Percentiles rank a stretch among this genome's conserved stretches.
phyloP scores from a whole-genome alignment of 2,888 invertebrate genomes.

The Odontocerum albicorne region DNA sequence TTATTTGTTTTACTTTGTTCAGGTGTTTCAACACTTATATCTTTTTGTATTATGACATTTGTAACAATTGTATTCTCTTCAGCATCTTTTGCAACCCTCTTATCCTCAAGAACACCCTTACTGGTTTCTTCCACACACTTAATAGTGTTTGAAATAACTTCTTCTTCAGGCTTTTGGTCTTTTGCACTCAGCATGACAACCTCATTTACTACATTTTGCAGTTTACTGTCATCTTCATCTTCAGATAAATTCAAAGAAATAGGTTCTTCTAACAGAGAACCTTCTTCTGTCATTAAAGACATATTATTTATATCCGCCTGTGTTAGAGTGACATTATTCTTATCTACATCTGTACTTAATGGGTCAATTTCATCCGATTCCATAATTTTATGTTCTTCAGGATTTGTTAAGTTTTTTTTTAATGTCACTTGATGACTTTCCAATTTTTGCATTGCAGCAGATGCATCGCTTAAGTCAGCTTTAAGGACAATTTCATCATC shows the following conservation, averaged over 20 bases:
- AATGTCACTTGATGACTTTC: no score
- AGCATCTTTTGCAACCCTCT: no score
- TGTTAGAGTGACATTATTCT: constrained; percentile 13
- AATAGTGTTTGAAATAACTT: no score
- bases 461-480: not conserved
- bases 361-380: not conserved
- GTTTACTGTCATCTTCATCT: constrained; percentile 36
- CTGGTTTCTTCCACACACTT: no score
- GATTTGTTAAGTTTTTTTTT: not conserved
- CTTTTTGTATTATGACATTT: no score
- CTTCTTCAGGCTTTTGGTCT: no score
- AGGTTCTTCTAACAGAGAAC: constrained; percentile 40
- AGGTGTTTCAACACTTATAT: no score
- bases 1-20: no score
- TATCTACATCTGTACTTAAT: not conserved
- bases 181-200: not conserved
- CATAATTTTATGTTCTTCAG: not conserved
- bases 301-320: constrained; percentile 38
- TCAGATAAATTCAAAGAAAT: constrained; percentile 39
- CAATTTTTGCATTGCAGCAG: not conserved
- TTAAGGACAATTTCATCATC: not conserved
- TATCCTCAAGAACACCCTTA: no score
- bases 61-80: no score
- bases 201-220: no score
- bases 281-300: constrained; percentile 52